Evolutionary conservation across 2,888 invertebrate species (phyloP), one percentile per base, ranked within the genome.

Genomic region (Taphrorychus bicolor): DNA sequence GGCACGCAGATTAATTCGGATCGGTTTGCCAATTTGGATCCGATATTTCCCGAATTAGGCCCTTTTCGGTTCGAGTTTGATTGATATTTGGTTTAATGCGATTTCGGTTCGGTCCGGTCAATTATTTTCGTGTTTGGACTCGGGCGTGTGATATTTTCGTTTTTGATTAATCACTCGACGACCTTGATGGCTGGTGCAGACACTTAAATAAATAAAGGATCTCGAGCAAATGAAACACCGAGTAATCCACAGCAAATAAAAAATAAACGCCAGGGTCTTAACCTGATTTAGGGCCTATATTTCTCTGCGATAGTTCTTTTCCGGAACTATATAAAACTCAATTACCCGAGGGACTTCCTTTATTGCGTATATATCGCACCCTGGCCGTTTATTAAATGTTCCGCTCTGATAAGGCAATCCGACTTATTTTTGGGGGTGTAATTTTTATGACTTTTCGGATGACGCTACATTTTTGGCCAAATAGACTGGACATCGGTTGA

Each of bases 281-380:
- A 62, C 68, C 59, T 68, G 63, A 68, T 68, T 68, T 68, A 68
- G 54, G 54, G 59, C 59, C 42, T 54, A 53, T 66, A 59, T 67
- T 62, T 67, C 67, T 62, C 41, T 40, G 41, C 42, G 56, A 42
- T 61, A 61, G 66, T 66, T 59, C 63, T 63, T 70, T 62, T 63
- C 64, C 66, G 66, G 66, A 67, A 70, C 67, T 67, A 67, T 70
- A 70, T 70, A 70, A 70, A 70, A 70, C 70, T 65, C 70, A 70
- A 70, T 70, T 70, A 70, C 70, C 66, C 56, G 42, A 22, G 70
- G 57, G 66, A 59, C 70, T 66, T 66, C 70, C 66, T 70, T 70
- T 70, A 70, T 70, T 70, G 70, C 70, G 59, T 62, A 67, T 70
- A 70, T 70, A 62, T 66, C 70, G 70, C 70, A 59, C 57, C 59